Percentiles rank a stretch among this genome's conserved stretches.
phyloP scores from a whole-genome alignment of 2,113 vertebrate genomes.

The Catharus minimus region DNA sequence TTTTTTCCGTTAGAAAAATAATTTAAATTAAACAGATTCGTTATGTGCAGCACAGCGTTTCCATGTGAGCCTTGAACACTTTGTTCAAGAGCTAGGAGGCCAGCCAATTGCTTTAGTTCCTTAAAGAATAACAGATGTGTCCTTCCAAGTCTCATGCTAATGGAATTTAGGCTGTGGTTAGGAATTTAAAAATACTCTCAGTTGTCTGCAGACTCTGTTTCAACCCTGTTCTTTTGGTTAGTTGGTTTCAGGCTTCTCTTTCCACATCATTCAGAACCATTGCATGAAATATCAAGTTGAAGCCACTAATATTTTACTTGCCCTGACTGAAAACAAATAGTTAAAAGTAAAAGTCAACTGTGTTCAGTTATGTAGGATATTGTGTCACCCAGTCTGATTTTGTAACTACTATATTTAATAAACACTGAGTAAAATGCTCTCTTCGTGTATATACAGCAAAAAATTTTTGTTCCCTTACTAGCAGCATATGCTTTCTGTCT shows the following conservation, averaged over 20 bases:
- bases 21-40: conserved; percentile 64
- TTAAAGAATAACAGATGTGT: conserved; percentile 75
- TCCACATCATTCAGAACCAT: background rate
- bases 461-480: background rate
- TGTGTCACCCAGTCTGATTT: background rate
- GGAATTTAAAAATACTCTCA: conserved; percentile 28
- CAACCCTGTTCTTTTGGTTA: background rate
- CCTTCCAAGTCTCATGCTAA: conserved; percentile 59
- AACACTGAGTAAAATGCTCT: background rate
- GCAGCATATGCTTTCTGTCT: background rate
- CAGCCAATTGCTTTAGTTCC: conserved; percentile 70
- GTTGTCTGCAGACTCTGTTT: background rate
- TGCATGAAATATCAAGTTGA: background rate
- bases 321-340: background rate
- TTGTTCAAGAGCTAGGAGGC: conserved; percentile 69
- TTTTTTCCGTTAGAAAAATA: conserved; percentile 37
- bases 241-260: background rate
- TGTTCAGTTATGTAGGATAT: background rate
- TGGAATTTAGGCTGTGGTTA: conserved; percentile 58
- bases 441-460: background rate
- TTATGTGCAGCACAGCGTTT: conserved; percentile 55
- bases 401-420: background rate
- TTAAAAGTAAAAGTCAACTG: background rate
- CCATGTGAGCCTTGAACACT: conserved; percentile 69
- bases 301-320: background rate